phyloP scores from a whole-genome alignment of 2,113 vertebrate species.

The Lamprologus speciosus region DNA sequence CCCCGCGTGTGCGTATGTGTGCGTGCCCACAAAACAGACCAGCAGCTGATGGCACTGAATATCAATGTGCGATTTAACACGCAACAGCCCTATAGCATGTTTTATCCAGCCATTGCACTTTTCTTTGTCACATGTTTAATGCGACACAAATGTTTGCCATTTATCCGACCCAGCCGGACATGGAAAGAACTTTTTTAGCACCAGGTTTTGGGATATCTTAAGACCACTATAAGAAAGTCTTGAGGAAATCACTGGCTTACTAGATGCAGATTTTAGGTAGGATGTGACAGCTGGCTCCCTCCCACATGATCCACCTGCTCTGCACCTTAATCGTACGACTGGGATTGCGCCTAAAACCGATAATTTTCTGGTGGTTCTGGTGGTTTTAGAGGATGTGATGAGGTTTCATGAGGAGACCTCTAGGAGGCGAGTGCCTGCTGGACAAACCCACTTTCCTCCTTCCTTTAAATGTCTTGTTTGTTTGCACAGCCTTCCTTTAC shows the following conservation, averaged over 20 bases:
- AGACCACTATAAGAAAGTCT: not conserved
- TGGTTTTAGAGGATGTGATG: not conserved
- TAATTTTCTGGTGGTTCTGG: not conserved
- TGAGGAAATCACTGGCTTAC: not conserved
- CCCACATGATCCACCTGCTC: not conserved
- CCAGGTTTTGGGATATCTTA: not conserved
- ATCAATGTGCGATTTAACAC: conserved; percentile 33
- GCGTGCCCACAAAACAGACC: not conserved
- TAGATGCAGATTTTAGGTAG: not conserved
- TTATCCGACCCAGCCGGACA: not conserved
- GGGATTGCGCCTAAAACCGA: not conserved
- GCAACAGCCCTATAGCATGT: not conserved
- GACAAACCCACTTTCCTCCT: not conserved
- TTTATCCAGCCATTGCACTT: not conserved
- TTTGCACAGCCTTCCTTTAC: not conserved
- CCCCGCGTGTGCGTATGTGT: not conserved
- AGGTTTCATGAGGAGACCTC: not conserved
- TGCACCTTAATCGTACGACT: not conserved
- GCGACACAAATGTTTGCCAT: not conserved
- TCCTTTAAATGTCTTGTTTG: not conserved
- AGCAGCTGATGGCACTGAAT: conserved; percentile 37
- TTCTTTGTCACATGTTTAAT: not conserved
- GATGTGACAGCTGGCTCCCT: not conserved
- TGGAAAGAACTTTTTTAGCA: not conserved
- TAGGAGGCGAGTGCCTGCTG: not conserved